phyloP scores from a whole-genome alignment of 2,888 invertebrate genomes.

The Microctonus aethiopoides region DNA sequence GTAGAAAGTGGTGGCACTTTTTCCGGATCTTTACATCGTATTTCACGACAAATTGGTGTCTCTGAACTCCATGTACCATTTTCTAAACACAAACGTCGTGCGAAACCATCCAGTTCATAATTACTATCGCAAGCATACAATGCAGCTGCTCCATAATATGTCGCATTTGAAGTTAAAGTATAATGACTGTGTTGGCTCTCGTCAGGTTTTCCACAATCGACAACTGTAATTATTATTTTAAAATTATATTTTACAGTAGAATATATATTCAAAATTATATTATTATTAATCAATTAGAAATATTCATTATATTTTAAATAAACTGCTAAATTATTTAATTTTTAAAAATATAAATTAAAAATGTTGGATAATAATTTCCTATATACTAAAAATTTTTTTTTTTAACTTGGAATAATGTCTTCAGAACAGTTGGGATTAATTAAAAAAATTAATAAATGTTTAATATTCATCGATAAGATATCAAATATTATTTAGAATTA shows the following conservation, averaged over 20 bases:
- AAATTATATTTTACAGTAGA: background rate
- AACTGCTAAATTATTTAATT: too few relatives aligned
- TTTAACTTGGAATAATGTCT: too few relatives aligned
- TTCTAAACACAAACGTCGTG: constrained; percentile 84
- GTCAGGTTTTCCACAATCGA: constrained; percentile 85
- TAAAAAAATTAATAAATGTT: too few relatives aligned
- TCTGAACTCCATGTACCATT: constrained; percentile 93
- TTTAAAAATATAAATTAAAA: too few relatives aligned
- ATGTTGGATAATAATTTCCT: too few relatives aligned
- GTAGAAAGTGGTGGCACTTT: constrained; percentile 69
- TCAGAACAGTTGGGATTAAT: too few relatives aligned
- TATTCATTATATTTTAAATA: too few relatives aligned
- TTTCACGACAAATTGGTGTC: constrained; percentile 83
- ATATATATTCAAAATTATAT: too few relatives aligned
- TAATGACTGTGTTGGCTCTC: constrained; percentile 80
- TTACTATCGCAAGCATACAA: constrained; percentile 86
- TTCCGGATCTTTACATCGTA: constrained; percentile 80
- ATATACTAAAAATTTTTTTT: too few relatives aligned
- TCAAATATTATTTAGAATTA: too few relatives aligned
- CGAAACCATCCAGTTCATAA: constrained; percentile 85
- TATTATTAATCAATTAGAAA: too few relatives aligned
- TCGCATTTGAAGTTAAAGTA: constrained; percentile 85
- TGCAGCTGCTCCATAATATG: constrained; percentile 87
- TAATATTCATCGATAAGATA: too few relatives aligned
- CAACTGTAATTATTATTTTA: constrained; percentile 71